Evolutionary conservation across 2,888 invertebrate genomes (phyloP), one percentile per base, ranked within the genome.

Genomic region (Drosophila nr. fundita): DNA sequence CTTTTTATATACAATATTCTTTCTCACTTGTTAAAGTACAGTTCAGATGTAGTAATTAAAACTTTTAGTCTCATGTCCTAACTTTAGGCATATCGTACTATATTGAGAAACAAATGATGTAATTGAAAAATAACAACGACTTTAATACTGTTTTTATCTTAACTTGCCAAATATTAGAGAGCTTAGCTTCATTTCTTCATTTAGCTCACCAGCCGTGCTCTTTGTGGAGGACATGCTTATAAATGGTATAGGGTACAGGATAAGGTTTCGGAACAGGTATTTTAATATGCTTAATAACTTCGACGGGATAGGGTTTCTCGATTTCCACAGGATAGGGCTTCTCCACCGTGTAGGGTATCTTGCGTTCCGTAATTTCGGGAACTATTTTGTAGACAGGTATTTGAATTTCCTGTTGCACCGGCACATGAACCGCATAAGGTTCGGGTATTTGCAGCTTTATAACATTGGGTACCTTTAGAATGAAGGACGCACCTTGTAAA

Each of bases 301-400:
- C 95, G 7, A 96, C 96, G 82, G 96, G 96, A 94, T 96, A 96
- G 7, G 96, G 96, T 90, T 95, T 96, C 89, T 96, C 95, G 3
- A 96, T 95, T 80, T 95, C 95, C 85, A 96, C 95, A 0, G 93
- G 93, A 80, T 93, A 93, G 0, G 96, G 95, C 89, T 95, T 96
- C 90, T 96, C 96, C 6, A 96, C 96, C 3, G 96, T 95, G 92
- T 95, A 96, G 4, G 96, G 96, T 15, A 96, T 95, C 79, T 95
- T 95, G 86, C 95, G 95, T 86, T 96, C 96, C 63, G 96, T 94
- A 73, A 96, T 94, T 85, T 96, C 96, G 15, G 95, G 95, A 8
- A 96, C 96, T 59, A 95, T 94, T 93, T 96, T 96, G 90, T 96
- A 96, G 61, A 96, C 95, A 1, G 96, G 96, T 55, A 96, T 95